Evolutionary conservation across 1,140 invertebrate genomes (phyloP).

Genomic region (Vanessa atalanta): DNA sequence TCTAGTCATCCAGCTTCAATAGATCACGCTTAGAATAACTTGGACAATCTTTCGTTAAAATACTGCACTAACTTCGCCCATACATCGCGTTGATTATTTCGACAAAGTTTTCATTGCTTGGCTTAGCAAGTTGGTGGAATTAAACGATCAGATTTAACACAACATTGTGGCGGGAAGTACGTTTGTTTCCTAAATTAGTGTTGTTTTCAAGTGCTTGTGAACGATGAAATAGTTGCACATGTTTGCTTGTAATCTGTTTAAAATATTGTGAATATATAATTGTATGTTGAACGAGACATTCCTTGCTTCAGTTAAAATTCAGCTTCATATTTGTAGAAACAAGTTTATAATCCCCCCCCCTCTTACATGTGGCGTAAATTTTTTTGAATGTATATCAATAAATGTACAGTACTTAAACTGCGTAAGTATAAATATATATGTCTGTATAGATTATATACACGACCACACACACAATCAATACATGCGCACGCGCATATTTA

Average conservation of each 20-base stretch:
- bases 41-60: background rate
- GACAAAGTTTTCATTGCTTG: constrained; percentile 16
- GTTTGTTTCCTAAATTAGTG: constrained; percentile 3
- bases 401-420: too few relatives aligned
- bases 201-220: constrained; percentile 1
- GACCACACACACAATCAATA: too few relatives aligned
- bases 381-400: too few relatives aligned
- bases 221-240: background rate
- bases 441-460: too few relatives aligned
- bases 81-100: constrained; percentile 17
- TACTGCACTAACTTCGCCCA: background rate
- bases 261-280: background rate
- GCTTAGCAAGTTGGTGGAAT: constrained; percentile 2
- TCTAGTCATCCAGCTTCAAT: too few relatives aligned
- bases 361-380: too few relatives aligned
- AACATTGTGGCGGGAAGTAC: background rate
- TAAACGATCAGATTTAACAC: constrained; percentile 6
- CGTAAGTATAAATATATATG: too few relatives aligned
- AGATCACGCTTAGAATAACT: background rate
- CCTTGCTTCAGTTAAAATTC: too few relatives aligned
- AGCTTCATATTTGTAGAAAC: too few relatives aligned
- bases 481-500: too few relatives aligned
- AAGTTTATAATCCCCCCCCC: too few relatives aligned
- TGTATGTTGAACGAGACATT: too few relatives aligned
- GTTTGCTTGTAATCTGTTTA: background rate